These are phyloP conservation scores for Pogonomyrmex barbatus DNA, from an alignment of 1,140 invertebrate species.

Conservation along the genomic window DNA sequence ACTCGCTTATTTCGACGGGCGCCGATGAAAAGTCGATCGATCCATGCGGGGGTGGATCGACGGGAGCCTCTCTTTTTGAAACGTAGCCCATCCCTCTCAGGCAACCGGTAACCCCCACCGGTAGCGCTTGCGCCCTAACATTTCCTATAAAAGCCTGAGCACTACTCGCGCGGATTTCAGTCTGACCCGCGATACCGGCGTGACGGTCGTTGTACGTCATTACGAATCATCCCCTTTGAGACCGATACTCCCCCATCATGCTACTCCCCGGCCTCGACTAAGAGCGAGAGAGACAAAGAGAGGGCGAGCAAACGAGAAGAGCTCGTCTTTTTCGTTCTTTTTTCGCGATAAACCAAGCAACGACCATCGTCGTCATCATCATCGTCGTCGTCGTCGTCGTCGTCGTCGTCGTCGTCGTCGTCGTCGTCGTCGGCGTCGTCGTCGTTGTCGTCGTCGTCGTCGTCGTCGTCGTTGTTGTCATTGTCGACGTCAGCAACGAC, in stretches of 20 bases:
- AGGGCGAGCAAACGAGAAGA: slow-evolving; percentile 19
- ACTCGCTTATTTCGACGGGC: slow-evolving; percentile 25
- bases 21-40: slow-evolving; percentile 71
- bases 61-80: slow-evolving; percentile 69
- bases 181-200: slow-evolving; percentile 67
- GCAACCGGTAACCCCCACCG: slow-evolving; percentile 38
- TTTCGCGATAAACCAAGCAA: slow-evolving; percentile 22
- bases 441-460: slow-evolving; percentile 22
- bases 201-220: slow-evolving; percentile 18
- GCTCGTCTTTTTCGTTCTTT: slow-evolving; percentile 18
- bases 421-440: slow-evolving; percentile 65
- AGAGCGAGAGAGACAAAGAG: slow-evolving; percentile 8
- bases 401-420: not conserved
- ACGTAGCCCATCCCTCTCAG: slow-evolving; percentile 68
- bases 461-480: not conserved
- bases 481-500: slow-evolving; percentile 66
- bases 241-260: slow-evolving; percentile 50
- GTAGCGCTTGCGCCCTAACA: slow-evolving; percentile 62
- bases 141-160: slow-evolving; percentile 64
- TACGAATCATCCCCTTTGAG: slow-evolving; percentile 1
- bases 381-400: not conserved
- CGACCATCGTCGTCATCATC: not conserved
- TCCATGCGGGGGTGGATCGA: slow-evolving; percentile 67
- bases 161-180: slow-evolving; percentile 64
- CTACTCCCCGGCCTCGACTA: slow-evolving; percentile 52